A percentile compares a stretch with the other conserved stretches of the same genome.
phyloP scores from a whole-genome alignment of 1,140 invertebrate genomes.

The Saxidomus purpurata region DNA sequence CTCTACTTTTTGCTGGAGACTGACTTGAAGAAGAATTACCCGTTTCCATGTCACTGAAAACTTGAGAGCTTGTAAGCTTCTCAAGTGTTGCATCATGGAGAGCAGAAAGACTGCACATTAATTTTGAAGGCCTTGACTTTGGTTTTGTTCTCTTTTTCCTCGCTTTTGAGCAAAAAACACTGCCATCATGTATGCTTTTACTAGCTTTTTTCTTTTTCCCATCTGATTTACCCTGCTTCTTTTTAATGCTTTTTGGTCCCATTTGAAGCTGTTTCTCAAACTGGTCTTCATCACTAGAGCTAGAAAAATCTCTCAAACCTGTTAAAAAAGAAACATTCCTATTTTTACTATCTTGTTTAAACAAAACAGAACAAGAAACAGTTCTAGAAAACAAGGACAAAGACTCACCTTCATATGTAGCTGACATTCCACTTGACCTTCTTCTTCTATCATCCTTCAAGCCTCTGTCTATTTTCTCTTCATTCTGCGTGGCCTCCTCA shows the following conservation, averaged over 20 bases:
- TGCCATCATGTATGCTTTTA: constrained; percentile 69
- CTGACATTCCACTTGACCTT: not conserved
- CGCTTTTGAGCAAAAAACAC: constrained; percentile 76
- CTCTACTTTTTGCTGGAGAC: constrained; percentile 52
- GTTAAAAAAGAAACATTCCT: constrained; percentile 41
- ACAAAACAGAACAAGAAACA: not conserved
- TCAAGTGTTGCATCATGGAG: constrained; percentile 83
- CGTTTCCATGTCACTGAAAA: constrained; percentile 33
- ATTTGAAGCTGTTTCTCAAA: not conserved
- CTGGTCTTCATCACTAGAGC: constrained; percentile 49
- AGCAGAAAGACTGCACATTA: constrained; percentile 80
- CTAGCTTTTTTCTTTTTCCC: constrained; percentile 64
- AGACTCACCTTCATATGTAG: not conserved
- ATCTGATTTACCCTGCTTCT: constrained; percentile 1
- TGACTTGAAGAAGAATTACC: constrained; percentile 34
- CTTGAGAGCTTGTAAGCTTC: constrained; percentile 72
- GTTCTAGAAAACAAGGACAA: not conserved
- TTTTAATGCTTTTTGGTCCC: not conserved
- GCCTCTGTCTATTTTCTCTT: not conserved
- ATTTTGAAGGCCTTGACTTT: constrained; percentile 64
- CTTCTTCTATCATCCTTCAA: not conserved
- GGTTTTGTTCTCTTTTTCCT: constrained; percentile 61
- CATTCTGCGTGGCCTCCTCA: not conserved
- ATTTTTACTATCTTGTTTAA: not conserved
- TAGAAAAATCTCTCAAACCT: constrained; percentile 55